Base-by-base conservation (phyloP, 35 echinoderm and acorn worm genomes). In the Apostichopus japonicus region DNA sequence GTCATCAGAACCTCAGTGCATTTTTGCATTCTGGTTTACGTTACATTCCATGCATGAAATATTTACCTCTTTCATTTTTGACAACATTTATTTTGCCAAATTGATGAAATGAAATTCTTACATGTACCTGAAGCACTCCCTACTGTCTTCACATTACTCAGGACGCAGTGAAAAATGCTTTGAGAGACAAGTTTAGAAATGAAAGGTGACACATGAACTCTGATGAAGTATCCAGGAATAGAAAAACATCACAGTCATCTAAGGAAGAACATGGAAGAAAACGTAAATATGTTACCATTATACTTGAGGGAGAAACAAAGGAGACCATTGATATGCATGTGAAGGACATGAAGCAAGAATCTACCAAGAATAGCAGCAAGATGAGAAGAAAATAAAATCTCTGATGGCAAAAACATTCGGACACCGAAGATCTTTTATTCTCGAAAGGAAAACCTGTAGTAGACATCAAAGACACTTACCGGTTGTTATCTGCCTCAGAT, bases 131-230 rank as follows among this genome's bases (percentile, higher is more conserved):
- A n/a, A n/a, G n/a, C n/a, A n/a, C 33, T 44, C 27, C 27, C 27
- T 33, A 1, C 27, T 33, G 2, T 33, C 27, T 33, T 33, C 27
- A 33, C 27, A 33, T 33, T 33, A 33, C 27, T 33, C 27, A 33
- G 27, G 27, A 33, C 27, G 27, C 27, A 33, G 27, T 33, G 27
- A 33, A 33, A 2, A 77, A 77, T 77, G 11, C 73, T 11, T 24
- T 77, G 8, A 77, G 16, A 77, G 73, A 77, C 16, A 77, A 77
- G 24, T 77, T 77, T 77, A 9, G 73, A 77, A 77, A 77, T 77
- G 73, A 77, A 77, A 77, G 73, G 15, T 0, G 11, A 17, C 73
- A 77, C 15, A 77, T 77, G 73, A 77, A 17, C 15, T 11, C 73
- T 6, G 24, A 77, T 17, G 2, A 11, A 17, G 73, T 77, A 6